Percentiles rank a stretch among this genome's conserved stretches.
phyloP scores from a whole-genome alignment of 2,113 vertebrate genomes.

The Vombatus ursinus region DNA sequence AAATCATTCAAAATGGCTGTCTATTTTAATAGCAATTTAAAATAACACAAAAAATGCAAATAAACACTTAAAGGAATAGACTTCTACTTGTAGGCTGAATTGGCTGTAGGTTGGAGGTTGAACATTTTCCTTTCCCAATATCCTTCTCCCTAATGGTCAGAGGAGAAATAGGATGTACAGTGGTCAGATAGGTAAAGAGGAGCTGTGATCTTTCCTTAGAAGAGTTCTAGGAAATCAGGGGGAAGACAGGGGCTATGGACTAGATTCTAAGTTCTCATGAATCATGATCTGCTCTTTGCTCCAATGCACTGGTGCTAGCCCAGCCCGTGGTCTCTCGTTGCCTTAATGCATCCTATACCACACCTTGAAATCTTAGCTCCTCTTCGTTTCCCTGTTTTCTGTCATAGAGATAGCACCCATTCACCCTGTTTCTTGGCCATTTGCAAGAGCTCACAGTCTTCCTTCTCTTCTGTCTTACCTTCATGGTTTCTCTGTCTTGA shows the following conservation, averaged over 20 bases:
- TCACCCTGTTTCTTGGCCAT: neutral
- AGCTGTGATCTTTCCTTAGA: neutral
- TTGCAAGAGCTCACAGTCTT: neutral
- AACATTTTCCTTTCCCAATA: neutral
- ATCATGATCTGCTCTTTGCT: neutral
- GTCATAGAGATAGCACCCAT: neutral
- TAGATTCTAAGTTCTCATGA: neutral
- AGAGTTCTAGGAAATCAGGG: neutral
- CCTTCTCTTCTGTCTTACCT: neutral
- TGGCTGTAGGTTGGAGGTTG: neutral
- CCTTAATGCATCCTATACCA: neutral
- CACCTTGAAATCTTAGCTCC: neutral
- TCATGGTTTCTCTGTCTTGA: neutral
- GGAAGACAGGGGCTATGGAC: neutral
- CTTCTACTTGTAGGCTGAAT: neutral
- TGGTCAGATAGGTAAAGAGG: neutral
- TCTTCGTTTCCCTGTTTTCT: neutral
- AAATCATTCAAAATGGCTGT: neutral
- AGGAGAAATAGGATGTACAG: neutral
- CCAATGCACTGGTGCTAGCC: neutral
- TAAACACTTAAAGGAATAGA: neutral
- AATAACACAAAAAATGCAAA: neutral
- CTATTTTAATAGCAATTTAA: neutral
- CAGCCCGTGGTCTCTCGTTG: neutral
- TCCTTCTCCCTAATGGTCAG: neutral